A percentile compares a stretch with the other conserved stretches of the same genome.
These are phyloP conservation scores for Aspidoscelis tigris DNA, from an alignment of 2,113 vertebrate species.

Conservation along the genomic window DNA sequence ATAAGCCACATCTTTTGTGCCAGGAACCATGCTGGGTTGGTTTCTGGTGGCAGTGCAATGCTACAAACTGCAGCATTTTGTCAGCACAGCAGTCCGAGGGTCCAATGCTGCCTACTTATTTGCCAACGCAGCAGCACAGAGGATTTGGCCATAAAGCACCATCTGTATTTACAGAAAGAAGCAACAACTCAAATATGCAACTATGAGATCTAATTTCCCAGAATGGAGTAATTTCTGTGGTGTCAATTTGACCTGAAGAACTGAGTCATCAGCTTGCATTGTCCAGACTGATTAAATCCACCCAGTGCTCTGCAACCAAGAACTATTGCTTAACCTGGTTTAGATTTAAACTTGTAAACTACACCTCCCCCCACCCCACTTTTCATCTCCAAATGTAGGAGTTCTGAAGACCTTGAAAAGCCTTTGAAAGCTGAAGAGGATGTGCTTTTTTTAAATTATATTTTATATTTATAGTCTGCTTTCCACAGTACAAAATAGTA, in stretches of 20 bases:
- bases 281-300: background rate
- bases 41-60: background rate
- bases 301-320: background rate
- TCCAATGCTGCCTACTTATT: background rate
- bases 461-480: too few species aligned
- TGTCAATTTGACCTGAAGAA: constrained; percentile 3
- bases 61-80: constrained; percentile 10
- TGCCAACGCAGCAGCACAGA: constrained; percentile 10
- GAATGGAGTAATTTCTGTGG: constrained; percentile 14
- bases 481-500: too few species aligned
- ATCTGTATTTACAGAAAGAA: constrained; percentile 17
- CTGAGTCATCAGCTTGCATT: constrained; percentile 5
- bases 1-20: background rate
- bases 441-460: too few species aligned
- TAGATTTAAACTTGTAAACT: constrained; percentile 36
- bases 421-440: background rate
- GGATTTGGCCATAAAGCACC: constrained; percentile 30
- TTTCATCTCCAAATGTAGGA: background rate
- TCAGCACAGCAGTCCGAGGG: constrained; percentile 6
- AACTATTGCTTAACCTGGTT: constrained; percentile 19
- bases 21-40: background rate
- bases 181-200: background rate
- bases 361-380: rapidly evolving
- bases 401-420: background rate
- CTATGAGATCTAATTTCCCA: constrained; percentile 23